Percentiles rank a stretch among this genome's conserved stretches.
phyloP scores from a whole-genome alignment of 2,797 vertebrate genomes.

The Hippopotamyrus pictus region DNA sequence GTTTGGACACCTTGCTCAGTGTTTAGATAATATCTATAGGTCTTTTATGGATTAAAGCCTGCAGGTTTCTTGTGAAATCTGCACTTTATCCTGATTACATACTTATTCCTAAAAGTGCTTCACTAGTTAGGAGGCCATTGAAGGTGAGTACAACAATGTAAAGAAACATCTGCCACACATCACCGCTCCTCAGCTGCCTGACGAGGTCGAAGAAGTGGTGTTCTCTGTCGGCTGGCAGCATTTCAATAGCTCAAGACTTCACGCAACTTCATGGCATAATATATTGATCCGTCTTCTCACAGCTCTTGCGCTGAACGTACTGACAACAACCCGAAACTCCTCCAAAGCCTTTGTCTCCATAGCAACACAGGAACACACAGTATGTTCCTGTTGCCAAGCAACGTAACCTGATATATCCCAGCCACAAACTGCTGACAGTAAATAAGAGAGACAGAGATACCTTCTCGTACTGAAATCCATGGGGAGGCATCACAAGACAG shows the following conservation, averaged over 20 bases:
- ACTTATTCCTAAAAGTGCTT: not conserved
- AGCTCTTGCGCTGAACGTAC: not conserved
- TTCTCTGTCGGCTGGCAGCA: not conserved
- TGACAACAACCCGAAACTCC: conserved; percentile 22
- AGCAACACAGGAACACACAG: conserved; percentile 55
- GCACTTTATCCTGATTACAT: not conserved
- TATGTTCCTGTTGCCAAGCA: conserved; percentile 67
- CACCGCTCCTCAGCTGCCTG: not conserved
- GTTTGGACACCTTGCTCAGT: not conserved
- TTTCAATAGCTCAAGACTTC: not conserved
- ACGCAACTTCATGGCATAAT: not conserved
- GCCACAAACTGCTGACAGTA: conserved; percentile 46
- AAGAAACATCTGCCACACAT: not conserved
- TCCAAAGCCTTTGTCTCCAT: conserved; percentile 49
- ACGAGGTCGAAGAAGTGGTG: not conserved
- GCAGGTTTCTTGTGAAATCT: not conserved
- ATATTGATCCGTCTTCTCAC: not conserved
- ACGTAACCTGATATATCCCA: conserved; percentile 58
- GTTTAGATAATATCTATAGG: not conserved
- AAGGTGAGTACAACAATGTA: not conserved
- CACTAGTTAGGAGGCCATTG: not conserved
- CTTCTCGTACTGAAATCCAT: not conserved
- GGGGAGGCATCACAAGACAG: not conserved
- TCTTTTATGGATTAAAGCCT: not conserved
- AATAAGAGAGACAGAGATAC: not conserved